Base-by-base conservation (phyloP, 2,888 invertebrate species). In the Phlogophora meticulosa region DNA sequence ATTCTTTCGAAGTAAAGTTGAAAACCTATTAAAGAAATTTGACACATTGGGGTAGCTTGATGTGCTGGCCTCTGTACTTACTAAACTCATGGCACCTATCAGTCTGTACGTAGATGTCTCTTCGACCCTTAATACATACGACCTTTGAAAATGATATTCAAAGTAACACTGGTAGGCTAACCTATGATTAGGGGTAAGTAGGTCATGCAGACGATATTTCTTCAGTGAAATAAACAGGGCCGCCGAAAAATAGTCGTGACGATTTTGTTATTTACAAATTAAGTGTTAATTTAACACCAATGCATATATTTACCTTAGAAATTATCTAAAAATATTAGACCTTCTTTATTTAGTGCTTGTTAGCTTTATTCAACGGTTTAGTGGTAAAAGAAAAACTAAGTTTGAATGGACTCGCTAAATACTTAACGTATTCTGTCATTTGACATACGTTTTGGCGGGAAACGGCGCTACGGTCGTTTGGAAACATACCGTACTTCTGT, bases 381-480 rank as follows among this genome's bases (percentile, higher is more conserved):
- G 15, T 38, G n/a, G 20, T 32, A 56, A 69, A 46, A 53, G 38
- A 38, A 42, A 10, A 22, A 55, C 20, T 11, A 46, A 4, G 11
- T 59, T 60, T 55, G 28, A 70, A 45, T 20, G 34, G 45, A 53
- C 45, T 36, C n/a, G 63, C 52, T 72, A 61, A 61, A 32, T 49
- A 45, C n/a, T n/a, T 5, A 28, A 34, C 46, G 22, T 4, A 9
- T 13, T 58, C 36, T 56, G 53, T 65, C 32, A 32, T 49, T 69
- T 72, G 64, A 67, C 62, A 57, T 36, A 51, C 59, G 48, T 82
- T 78, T 72, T 72, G 76, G 81, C 83, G 83, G 82, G 76, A 78
- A 83, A 65, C 11, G 48, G 65, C 48, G 76, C 52, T 43, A 49
- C 45, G 34, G 57, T 75, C 56, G 63, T n/a, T 32, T 34, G 56